Base-by-base conservation (phyloP, 2,113 vertebrate genomes). In the Nothocercus julius region DNA sequence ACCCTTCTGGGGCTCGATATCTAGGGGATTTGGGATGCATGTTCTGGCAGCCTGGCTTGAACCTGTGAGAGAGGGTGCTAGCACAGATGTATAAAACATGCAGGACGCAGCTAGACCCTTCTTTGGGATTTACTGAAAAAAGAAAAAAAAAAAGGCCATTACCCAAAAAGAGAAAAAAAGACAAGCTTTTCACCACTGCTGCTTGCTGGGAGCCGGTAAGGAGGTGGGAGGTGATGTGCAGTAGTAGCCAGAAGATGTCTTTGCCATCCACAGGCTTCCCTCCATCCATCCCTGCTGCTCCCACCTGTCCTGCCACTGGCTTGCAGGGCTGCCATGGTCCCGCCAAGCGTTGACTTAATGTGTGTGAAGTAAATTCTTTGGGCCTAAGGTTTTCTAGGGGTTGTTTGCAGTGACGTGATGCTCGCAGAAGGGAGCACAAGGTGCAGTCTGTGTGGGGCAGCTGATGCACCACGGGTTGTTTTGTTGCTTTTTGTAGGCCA, bases 1-100 rank as follows among this genome's bases (percentile, higher is more conserved):
- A 1, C 7, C 15, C 2, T 34, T 25, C 17, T 40, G 34, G 49
- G 49, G 36, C 2, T 5, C 7, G 1, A 13, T 21, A 20, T 83
- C 21, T n/a, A 36, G 53, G 19, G n/a, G 36, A 9, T 7, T 56
- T 75, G 1, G 7, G 13, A 70, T 54, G 13, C 20, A 8, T 54
- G 9, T 24, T 74, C 13, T 40, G 74, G 47, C 22, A 74, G 4
- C 30, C 51, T 1, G 9, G 13, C 27, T 7, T 64, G 45, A 36
- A 49, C 30, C 45, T 40, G 5, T 38, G 22, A n/a, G 42, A 49
- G 45, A 36, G 45, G 4, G 34, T n/a, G 28, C 62, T 22, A 32
- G 36, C 36, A 17, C 49, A 51, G 61, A 14, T 32, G 47, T 42
- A 25, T 14, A n/a, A 53, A 36, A 12, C 17, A 34, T 40, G 36